Conservation (phyloP, 2,888 invertebrate genomes). For the Brachylomia viminalis region DNA sequence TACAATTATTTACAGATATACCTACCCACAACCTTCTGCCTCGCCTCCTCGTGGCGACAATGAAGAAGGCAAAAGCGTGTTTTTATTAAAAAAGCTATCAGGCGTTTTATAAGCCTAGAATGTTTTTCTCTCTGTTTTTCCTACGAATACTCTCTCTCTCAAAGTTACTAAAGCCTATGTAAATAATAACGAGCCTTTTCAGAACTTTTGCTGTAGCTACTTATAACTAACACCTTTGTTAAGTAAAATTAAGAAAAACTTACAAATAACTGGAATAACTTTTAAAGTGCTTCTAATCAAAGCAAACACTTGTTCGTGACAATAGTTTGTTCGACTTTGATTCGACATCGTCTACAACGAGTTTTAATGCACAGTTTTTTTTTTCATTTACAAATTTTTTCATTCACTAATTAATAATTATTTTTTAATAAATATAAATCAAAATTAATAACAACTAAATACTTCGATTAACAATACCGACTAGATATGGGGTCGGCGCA, state of each 20-base stretch:
- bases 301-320: neutral
- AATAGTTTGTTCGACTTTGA: neutral
- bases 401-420: too few species aligned
- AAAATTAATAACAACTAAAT: neutral
- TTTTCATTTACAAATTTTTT: too few species aligned
- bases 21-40: neutral
- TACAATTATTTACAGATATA: neutral
- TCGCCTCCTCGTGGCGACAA: neutral
- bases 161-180: neutral
- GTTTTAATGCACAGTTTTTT: too few species aligned
- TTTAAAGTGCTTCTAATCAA: neutral
- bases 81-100: neutral
- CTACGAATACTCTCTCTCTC: neutral
- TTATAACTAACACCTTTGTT: neutral
- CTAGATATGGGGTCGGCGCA: too few species aligned
- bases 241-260: neutral
- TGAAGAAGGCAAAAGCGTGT: neutral
- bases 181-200: neutral
- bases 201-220: neutral
- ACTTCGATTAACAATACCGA: too few species aligned
- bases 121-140: neutral
- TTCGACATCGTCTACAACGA: neutral
- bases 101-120: neutral
- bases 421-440: too few species aligned
- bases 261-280: neutral